A percentile compares a stretch with the other conserved stretches of the same genome.
These are phyloP conservation scores for Catharus bicknelli DNA, from an alignment of 2,113 vertebrate species.

Conservation along the genomic window DNA sequence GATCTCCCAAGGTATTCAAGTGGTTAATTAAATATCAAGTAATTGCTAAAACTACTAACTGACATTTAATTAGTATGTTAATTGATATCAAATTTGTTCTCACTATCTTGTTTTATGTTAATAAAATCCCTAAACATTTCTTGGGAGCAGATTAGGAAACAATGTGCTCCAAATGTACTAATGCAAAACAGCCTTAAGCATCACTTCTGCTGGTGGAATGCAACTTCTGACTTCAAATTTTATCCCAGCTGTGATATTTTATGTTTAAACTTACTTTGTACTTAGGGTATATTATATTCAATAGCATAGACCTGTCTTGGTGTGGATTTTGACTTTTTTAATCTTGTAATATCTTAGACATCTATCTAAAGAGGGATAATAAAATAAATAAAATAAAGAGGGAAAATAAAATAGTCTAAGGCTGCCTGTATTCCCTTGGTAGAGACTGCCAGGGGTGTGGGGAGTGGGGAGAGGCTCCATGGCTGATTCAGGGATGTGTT, in stretches of 20 bases:
- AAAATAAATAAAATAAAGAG: too few species aligned
- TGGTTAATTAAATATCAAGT: conserved; percentile 77
- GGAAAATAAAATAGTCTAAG: background rate
- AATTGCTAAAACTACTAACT: conserved; percentile 74
- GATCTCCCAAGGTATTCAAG: conserved; percentile 65
- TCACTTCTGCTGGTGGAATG: background rate
- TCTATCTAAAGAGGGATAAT: background rate
- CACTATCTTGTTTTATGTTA: conserved; percentile 75
- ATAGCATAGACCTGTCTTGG: background rate
- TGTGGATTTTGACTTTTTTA: background rate
- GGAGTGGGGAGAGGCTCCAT: accelerated
- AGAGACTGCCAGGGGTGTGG: accelerated
- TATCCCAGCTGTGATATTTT: background rate
- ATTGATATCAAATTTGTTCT: conserved; percentile 73
- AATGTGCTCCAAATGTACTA: conserved; percentile 45
- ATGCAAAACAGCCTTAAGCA: conserved; percentile 42
- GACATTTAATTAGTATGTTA: conserved; percentile 77
- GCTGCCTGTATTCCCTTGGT: background rate
- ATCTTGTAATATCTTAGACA: background rate
- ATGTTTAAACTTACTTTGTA: background rate
- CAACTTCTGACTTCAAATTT: background rate
- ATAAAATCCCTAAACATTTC: conserved; percentile 72
- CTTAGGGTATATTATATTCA: background rate
- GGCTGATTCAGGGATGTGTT: background rate
- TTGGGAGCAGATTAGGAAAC: conserved; percentile 66